Base-by-base conservation (phyloP, 64 coral and sea anemone species). In the Stichodactyla helianthus region DNA sequence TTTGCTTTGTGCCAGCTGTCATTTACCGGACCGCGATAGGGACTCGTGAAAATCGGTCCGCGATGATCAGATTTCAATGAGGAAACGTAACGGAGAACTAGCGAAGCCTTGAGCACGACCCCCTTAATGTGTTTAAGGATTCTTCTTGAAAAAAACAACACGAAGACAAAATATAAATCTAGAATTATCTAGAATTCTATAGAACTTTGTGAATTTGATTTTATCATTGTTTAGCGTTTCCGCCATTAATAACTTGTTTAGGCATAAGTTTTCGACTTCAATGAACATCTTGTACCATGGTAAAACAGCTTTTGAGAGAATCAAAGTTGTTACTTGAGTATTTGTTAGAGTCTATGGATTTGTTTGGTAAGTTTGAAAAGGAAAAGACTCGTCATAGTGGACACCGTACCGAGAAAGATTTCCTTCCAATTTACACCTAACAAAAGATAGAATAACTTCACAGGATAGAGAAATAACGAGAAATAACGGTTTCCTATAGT, bases 61-160 rank as follows among this genome's bases (percentile, higher is more conserved):
- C 9, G 68, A 27, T 74, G 68, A 74, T 74, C 68, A 74, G 5
- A 19, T 74, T 74, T 74, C 68, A 74, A 74, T 74, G 25, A 74
- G 68, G 68, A 74, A 74, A 74, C 68, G 68, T 71, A 71, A 71
- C 65, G 65, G 65, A 71, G 19, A 18, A n/a, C 6, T 27, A 28
- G 6, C 27, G 62, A 35, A 27, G 9, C 25, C 26, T 9, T 13
- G 22, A 13, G 27, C n/a, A 74, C 68, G 25, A 74, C 7, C 12
- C 11, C 7, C 12, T 13, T 13, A 3, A 11, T 27, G 27, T n/a
- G 18, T 65, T 15, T 31, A 74, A 74, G 25, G 68, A n/a, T 74
- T 74, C 20, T 13, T 74, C 68, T 23, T 35, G 0, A 2, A 31
- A 31, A 74, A 74, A n/a, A 8, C 6, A 22, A 35, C 8, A 31